Percentiles rank a stretch among this genome's conserved stretches.
These are phyloP conservation scores for Machimus atricapillus DNA, from an alignment of 2,888 invertebrate species.

Conservation along the genomic window DNA sequence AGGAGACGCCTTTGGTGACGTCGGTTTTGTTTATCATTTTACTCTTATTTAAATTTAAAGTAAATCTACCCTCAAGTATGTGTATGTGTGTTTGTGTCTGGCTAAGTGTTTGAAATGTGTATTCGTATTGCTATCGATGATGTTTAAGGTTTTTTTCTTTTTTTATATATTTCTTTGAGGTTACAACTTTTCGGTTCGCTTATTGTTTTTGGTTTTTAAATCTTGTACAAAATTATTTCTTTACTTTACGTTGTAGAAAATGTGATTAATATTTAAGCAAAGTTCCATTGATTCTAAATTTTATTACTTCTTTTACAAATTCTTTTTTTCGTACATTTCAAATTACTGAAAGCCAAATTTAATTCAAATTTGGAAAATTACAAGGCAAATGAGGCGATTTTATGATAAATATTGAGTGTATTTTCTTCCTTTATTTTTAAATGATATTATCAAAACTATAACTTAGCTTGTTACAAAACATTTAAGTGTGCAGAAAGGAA, in stretches of 20 bases:
- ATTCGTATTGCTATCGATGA: slow-evolving; percentile 14
- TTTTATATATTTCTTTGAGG: background rate
- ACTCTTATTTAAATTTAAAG: background rate
- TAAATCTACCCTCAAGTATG: background rate
- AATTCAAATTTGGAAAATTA: background rate
- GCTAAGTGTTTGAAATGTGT: slow-evolving; percentile 2
- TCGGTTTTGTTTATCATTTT: background rate
- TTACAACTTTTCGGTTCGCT: background rate
- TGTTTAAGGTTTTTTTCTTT: background rate
- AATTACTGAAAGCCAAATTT: background rate
- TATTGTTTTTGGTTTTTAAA: background rate
- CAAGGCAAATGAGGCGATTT: background rate
- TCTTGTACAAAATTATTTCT: slow-evolving; percentile 2
- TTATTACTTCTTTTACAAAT: background rate
- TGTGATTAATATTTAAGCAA: background rate
- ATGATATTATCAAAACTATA: background rate
- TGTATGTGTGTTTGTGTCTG: background rate
- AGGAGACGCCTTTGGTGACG: background rate
- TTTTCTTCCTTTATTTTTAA: background rate
- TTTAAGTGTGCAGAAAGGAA: background rate
- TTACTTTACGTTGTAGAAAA: slow-evolving; percentile 5
- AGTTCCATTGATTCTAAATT: background rate
- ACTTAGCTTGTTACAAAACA: background rate
- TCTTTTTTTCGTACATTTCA: background rate
- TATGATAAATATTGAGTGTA: background rate